Conservation (phyloP, 2,113 vertebrate species). For the Carlito syrichta region DNA sequence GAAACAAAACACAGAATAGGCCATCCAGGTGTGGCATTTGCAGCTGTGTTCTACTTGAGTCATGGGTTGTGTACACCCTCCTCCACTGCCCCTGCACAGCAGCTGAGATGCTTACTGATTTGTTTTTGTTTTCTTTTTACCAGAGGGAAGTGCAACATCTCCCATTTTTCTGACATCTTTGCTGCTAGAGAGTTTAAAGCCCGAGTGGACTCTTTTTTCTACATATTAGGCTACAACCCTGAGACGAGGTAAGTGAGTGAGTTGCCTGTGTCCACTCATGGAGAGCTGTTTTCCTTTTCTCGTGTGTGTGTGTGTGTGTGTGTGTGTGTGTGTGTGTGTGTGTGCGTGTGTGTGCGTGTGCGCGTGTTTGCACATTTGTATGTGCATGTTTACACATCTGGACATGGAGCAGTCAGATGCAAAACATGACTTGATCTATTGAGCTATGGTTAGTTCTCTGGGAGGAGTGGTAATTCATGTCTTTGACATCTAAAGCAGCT, state of each 20-base stretch:
- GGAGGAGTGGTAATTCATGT: neutral
- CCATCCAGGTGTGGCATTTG: neutral
- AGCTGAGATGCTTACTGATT: slow-evolving; percentile 34
- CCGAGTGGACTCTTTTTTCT: slow-evolving; percentile 98
- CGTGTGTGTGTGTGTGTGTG: rapidly evolving
- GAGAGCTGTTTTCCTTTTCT: neutral
- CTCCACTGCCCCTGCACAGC: neutral
- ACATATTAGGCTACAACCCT: slow-evolving; percentile 99
- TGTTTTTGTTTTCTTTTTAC: slow-evolving; percentile 71
- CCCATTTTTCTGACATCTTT: slow-evolving; percentile 99
- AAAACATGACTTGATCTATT: too few species aligned
- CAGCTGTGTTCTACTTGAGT: neutral
- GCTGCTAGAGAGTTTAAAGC: slow-evolving; percentile 99
- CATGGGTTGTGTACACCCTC: neutral
- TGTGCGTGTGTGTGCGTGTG: neutral
- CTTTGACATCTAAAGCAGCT: neutral
- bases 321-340: neutral
- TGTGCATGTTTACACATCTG: neutral
- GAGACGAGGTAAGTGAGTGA: slow-evolving; percentile 95
- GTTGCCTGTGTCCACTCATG: neutral
- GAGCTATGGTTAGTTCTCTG: too few species aligned
- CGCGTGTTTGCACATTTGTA: neutral
- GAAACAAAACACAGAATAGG: neutral
- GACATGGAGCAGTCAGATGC: neutral
- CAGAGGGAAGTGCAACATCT: slow-evolving; percentile 99